These are phyloP conservation scores for Hippocampus guttulatus DNA, from an alignment of 2,113 vertebrate genomes.

Conservation along the genomic window DNA sequence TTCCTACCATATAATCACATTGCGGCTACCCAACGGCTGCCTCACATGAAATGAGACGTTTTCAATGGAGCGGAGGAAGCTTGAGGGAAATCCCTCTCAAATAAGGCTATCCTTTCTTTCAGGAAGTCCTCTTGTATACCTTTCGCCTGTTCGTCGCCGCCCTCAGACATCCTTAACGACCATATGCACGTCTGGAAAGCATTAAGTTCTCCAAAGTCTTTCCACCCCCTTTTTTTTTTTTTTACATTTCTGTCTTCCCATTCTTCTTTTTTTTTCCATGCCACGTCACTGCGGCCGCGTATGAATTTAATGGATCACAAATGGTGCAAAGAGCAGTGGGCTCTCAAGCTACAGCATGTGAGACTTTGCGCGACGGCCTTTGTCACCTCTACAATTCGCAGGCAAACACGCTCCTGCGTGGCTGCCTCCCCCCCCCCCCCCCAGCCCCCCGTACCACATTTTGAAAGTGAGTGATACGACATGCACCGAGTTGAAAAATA, in stretches of 20 bases:
- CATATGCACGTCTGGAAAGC: conserved; percentile 30
- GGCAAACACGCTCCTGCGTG: conserved; percentile 7
- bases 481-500: conserved; percentile 52
- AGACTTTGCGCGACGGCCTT: not conserved
- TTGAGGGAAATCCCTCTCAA: conserved; percentile 56
- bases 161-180: not conserved
- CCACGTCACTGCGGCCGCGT: conserved; percentile 8
- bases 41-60: conserved; percentile 37
- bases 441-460: not conserved
- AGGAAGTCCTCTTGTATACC: conserved; percentile 36
- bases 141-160: not conserved
- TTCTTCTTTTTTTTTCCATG: conserved; percentile 39
- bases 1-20: conserved; percentile 52
- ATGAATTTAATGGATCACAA: conserved; percentile 23
- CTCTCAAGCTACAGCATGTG: not conserved
- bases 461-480: not conserved
- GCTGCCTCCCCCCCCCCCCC: not conserved
- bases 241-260: not conserved
- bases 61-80: conserved; percentile 24
- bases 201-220: conserved; percentile 31
- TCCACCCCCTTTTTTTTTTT: conserved; percentile 10
- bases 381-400: conserved; percentile 4
- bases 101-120: conserved; percentile 45
- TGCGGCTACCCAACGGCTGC: conserved; percentile 14
- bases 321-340: conserved; percentile 17